Conservation (phyloP, 2,888 invertebrate genomes). For the Rotaria sp. region DNA sequence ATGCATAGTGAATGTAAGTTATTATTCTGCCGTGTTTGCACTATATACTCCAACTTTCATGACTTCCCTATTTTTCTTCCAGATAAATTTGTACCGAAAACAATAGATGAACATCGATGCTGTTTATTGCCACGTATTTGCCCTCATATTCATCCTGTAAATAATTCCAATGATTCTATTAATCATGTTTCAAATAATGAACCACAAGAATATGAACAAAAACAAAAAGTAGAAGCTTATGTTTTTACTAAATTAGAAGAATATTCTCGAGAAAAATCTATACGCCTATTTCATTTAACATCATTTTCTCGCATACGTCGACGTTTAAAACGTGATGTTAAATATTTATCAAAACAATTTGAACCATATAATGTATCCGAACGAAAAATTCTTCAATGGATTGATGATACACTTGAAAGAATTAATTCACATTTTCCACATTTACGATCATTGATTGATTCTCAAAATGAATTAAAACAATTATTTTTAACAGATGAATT, state of each 20-base stretch:
- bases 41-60: background rate
- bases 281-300: background rate
- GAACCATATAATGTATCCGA: background rate
- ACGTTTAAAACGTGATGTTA: background rate
- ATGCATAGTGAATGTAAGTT: background rate
- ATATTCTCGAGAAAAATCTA: background rate
- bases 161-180: background rate
- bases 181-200: too few species aligned
- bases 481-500: background rate
- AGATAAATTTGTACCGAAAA: background rate
- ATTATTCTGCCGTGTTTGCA: background rate
- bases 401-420: background rate
- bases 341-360: background rate
- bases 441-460: background rate
- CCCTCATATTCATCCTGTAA: background rate
- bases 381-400: background rate
- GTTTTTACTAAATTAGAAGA: background rate
- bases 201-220: background rate
- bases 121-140: background rate
- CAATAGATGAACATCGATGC: background rate
- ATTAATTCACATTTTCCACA: background rate
- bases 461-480: background rate
- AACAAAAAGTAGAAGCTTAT: background rate
- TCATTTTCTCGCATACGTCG: background rate
- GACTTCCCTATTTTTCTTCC: background rate